Conservation (phyloP, 2,797 vertebrate species). For the Psittacula derbiana region DNA sequence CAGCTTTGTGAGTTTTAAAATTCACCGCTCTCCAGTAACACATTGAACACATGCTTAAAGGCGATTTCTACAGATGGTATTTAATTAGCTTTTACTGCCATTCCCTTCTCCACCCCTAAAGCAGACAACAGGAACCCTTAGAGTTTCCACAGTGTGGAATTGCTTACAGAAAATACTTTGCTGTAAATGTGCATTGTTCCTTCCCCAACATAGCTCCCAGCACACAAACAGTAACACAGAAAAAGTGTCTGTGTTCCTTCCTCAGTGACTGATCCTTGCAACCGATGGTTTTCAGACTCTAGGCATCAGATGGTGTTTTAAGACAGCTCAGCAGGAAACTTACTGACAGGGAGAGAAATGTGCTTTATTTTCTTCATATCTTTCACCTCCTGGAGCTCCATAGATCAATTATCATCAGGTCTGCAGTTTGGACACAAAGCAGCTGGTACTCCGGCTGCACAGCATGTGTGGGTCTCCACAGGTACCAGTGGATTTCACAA, state of each 20-base stretch:
- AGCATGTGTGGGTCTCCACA: fast-evolving
- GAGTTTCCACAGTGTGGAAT: neutral
- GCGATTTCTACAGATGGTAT: neutral
- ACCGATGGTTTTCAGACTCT: neutral
- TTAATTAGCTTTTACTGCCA: neutral
- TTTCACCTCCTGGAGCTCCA: neutral
- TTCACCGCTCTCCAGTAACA: neutral
- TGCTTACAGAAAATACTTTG: neutral
- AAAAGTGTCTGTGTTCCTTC: neutral
- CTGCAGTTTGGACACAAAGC: fast-evolving
- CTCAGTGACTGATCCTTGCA: neutral
- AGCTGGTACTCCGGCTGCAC: too few species aligned
- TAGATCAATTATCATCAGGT: neutral
- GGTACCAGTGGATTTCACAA: fast-evolving
- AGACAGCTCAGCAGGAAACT: neutral
- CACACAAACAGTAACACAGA: neutral
- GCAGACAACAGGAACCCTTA: neutral
- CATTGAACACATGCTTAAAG: fast-evolving
- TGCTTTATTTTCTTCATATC: neutral
- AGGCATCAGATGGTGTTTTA: neutral
- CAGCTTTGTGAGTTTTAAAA: neutral
- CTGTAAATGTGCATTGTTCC: neutral
- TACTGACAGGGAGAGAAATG: fast-evolving
- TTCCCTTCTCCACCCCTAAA: neutral
- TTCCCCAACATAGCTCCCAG: neutral